Evolutionary conservation across 1,140 invertebrate species (phyloP), one percentile per base, ranked within the genome.

Genomic region (Adoxophyes honmai): DNA sequence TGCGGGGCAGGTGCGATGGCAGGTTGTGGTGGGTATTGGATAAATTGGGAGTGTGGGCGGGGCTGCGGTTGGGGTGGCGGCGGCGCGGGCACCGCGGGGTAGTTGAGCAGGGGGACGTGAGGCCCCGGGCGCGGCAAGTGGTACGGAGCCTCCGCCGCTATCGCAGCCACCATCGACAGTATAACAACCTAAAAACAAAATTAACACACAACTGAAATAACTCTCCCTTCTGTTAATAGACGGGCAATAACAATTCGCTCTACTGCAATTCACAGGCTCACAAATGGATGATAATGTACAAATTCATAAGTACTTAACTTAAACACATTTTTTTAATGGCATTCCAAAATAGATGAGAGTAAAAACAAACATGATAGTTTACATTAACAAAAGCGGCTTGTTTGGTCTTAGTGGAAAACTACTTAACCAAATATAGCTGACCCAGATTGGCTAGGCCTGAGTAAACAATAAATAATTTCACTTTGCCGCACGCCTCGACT

Each of bases 111-210:
- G 0, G 78, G 83, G 1, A 73, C 69, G 16, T 80, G 67, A 11
- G 69, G 55, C 7, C 67, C 75, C 8, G 84, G 84, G 7, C 78
- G 73, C 4, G 77, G 75, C 34, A 86, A 52, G 44, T 82, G 76
- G 58, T 87, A 87, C 14, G 81, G 84, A 3, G 81, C 84, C 64
- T 87, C 82, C 14, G 76, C 79, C 48, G 58, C 71, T 44, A 73
- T 69, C 7, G 73, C 73, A 15, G 70, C 69, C 38, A 87, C 71
- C 57, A 81, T 38, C 52, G 82, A 75, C 55, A 87, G 42, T 57
- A 84, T 51, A 33, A 77, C 57, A 18, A 84, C 64, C 85, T 88
- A 75, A 18, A 84, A 78, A 64, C 55, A 34, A 56, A 64, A 44
- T n/a, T 54, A 57, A 14, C 6, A 8, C n/a, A 28, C 18, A 11